Conservation (phyloP, 1,140 invertebrate genomes). For the Ctenoplectra terminalis region DNA sequence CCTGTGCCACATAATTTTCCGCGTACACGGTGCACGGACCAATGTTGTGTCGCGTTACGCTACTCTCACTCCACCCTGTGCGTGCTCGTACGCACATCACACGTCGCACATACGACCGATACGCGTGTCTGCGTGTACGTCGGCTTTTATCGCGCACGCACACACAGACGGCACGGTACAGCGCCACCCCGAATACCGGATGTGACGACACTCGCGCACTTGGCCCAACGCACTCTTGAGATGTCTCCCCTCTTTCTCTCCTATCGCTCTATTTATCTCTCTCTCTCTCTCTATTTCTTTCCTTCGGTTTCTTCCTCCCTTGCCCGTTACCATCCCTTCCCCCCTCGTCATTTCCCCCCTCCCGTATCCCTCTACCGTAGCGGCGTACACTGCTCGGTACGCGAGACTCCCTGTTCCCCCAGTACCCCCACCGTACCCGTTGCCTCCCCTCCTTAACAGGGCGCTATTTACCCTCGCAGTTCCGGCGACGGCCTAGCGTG, state of each 20-base stretch:
- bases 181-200: conserved; percentile 73
- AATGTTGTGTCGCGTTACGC: conserved; percentile 48
- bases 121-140: conserved; percentile 11
- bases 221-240: conserved; percentile 71
- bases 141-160: conserved; percentile 50
- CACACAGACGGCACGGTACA: conserved; percentile 36
- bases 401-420: conserved; percentile 3
- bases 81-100: not conserved
- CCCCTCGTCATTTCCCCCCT: not conserved
- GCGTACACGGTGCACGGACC: conserved; percentile 15
- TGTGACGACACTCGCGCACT: conserved; percentile 78
- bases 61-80: conserved; percentile 47
- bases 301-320: conserved; percentile 32
- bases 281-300: conserved; percentile 32
- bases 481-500: conserved; percentile 57
- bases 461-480: conserved; percentile 70
- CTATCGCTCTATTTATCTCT: conserved; percentile 27
- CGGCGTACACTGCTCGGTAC: conserved; percentile 10
- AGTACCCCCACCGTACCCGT: not conserved
- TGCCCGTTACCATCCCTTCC: conserved; percentile 4
- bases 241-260: conserved; percentile 45
- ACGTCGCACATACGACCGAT: not conserved
- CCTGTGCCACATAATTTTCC: conserved; percentile 43
- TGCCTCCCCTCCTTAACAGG: conserved; percentile 43
- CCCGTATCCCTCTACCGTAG: not conserved